These are phyloP conservation scores for Dipodomys ordii DNA, from an alignment of 2,113 vertebrate species.

Conservation along the genomic window DNA sequence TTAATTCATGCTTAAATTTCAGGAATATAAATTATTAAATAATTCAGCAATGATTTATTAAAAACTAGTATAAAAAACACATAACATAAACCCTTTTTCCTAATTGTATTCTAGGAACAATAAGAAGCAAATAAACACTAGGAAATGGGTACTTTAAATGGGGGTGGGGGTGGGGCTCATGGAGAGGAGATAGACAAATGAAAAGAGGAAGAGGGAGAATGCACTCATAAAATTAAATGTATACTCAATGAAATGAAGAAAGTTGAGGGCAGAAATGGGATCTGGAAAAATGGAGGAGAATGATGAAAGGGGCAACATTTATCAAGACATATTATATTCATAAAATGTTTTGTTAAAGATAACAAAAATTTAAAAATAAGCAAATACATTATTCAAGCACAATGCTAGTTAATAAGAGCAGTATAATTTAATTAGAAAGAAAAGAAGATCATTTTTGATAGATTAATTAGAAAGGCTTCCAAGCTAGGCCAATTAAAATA, in stretches of 20 bases:
- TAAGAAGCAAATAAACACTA: neutral
- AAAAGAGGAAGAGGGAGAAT: too few species aligned
- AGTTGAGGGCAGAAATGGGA: too few species aligned
- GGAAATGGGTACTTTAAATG: too few species aligned
- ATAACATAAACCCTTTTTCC: neutral
- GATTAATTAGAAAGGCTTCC: constrained; percentile 13
- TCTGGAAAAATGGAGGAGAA: too few species aligned
- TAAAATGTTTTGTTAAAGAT: too few species aligned
- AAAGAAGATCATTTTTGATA: neutral
- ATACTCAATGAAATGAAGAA: too few species aligned
- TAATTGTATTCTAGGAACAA: neutral
- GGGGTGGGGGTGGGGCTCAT: too few species aligned
- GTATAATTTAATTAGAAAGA: constrained; percentile 32
- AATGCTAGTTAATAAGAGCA: neutral
- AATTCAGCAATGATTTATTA: neutral
- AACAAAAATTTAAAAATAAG: too few species aligned
- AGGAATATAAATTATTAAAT: neutral
- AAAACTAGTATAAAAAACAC: neutral
- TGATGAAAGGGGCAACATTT: too few species aligned
- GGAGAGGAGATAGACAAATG: too few species aligned
- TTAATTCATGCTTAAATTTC: neutral
- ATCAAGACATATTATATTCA: too few species aligned
- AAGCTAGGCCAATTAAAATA: constrained; percentile 16
- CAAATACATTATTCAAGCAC: neutral
- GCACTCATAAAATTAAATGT: too few species aligned